phyloP scores from a whole-genome alignment of 1,140 invertebrate species.

The Drosophila bifasciata region DNA sequence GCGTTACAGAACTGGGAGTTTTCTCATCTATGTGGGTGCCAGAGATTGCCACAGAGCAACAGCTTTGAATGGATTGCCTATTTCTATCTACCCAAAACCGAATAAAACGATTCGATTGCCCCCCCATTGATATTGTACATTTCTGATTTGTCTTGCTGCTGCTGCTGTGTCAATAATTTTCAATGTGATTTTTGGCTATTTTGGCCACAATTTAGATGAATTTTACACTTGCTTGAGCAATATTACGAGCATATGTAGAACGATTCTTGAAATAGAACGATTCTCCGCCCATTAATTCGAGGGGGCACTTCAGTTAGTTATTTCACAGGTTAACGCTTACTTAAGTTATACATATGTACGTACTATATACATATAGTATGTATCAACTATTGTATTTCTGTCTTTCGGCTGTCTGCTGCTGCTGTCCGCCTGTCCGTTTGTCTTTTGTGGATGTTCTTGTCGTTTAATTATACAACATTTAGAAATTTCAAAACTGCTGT shows the following conservation, averaged over 20 bases:
- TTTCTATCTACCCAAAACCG: conserved; percentile 9
- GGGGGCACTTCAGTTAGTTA: conserved; percentile 49
- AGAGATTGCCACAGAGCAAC: no score
- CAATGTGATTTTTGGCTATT: conserved; percentile 34
- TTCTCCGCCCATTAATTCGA: conserved; percentile 45
- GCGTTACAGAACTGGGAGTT: no score
- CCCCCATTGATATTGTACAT: neutral
- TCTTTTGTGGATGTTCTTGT: conserved; percentile 3
- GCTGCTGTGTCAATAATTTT: conserved; percentile 25
- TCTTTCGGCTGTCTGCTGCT: conserved; percentile 4
- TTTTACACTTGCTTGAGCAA: conserved; percentile 26
- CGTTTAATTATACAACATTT: conserved; percentile 63
- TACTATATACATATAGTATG: no score
- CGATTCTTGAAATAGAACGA: conserved; percentile 5
- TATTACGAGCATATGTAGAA: conserved; percentile 14
- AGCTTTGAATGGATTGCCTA: neutral
- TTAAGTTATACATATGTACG: conserved; percentile 35
- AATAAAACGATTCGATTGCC: conserved; percentile 13
- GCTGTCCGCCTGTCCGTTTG: no score
- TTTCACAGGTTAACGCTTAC: conserved; percentile 64
- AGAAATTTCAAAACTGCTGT: conserved; percentile 56
- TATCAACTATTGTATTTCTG: conserved; percentile 7
- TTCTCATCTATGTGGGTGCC: no score
- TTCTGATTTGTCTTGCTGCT: conserved; percentile 5
- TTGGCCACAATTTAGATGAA: conserved; percentile 18